These are phyloP conservation scores for Phalacrocorax carbo DNA, from an alignment of 2,113 vertebrate species.

Conservation along the genomic window DNA sequence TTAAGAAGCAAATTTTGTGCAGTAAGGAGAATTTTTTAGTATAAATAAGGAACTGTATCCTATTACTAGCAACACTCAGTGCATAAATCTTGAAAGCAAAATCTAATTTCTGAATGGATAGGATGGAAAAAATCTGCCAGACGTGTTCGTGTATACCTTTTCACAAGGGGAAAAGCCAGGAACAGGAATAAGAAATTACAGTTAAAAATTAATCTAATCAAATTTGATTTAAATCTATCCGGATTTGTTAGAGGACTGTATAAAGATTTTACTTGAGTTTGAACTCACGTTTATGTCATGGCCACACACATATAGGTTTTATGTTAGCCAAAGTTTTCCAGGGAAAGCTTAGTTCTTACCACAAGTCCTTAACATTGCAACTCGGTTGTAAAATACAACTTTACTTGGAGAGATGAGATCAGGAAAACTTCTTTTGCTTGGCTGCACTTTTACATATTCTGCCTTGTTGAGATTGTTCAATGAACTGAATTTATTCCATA, in stretches of 20 bases:
- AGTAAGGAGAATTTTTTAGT: not conserved
- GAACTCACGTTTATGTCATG: not conserved
- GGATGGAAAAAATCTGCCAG: not conserved
- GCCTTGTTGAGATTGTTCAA: not conserved
- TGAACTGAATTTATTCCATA: not conserved
- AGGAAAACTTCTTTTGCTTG: not conserved
- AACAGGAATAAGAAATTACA: not conserved
- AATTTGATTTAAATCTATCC: not conserved
- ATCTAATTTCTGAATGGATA: not conserved
- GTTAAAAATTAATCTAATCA: not conserved
- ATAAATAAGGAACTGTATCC: not conserved
- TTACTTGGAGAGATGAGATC: not conserved
- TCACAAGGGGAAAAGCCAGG: not conserved
- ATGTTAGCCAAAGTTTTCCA: not conserved
- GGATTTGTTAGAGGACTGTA: not conserved
- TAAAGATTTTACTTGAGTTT: not conserved
- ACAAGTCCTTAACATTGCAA: not conserved
- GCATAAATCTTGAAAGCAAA: not conserved
- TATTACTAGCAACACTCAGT: not conserved
- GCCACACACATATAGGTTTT: not conserved
- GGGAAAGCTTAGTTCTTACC: not conserved
- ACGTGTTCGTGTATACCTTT: not conserved
- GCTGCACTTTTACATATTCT: not conserved
- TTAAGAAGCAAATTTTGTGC: not conserved
- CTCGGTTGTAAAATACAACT: not conserved